phyloP scores from a whole-genome alignment of 2,113 vertebrate genomes.

The Strigops habroptila region DNA sequence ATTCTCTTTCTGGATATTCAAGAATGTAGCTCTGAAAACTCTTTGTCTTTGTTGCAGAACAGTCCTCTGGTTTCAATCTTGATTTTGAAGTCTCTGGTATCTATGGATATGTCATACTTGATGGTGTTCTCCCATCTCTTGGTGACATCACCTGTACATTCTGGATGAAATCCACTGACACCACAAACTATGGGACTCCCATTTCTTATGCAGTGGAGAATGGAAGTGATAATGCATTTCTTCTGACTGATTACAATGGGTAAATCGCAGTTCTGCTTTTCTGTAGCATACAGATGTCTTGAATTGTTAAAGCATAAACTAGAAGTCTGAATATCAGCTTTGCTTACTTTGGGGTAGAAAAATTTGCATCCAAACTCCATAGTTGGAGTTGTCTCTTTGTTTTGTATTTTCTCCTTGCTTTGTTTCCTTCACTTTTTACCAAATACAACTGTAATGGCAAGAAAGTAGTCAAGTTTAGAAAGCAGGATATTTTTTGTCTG shows the following conservation, averaged over 20 bases:
- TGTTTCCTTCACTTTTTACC: background rate
- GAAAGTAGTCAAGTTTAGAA: background rate
- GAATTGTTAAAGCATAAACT: background rate
- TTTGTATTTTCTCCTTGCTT: background rate
- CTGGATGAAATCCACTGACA: constrained; percentile 95
- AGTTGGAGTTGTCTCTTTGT: background rate
- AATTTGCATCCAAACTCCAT: background rate
- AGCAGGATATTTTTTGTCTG: background rate
- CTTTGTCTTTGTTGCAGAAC: constrained; percentile 78
- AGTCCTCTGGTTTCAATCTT: constrained; percentile 92
- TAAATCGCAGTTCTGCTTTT: constrained; percentile 61
- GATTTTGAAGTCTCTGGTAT: constrained; percentile 97
- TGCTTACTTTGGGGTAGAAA: background rate
- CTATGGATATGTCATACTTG: constrained; percentile 91
- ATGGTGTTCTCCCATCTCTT: constrained; percentile 86
- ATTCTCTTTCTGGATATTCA: background rate
- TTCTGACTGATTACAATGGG: constrained; percentile 98
- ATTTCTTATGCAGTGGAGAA: constrained; percentile 93
- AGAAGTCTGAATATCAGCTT: background rate
- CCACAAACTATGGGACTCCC: constrained; percentile 91
- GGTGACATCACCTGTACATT: constrained; percentile 89
- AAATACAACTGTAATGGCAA: background rate
- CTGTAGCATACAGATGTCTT: background rate
- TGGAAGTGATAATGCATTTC: constrained; percentile 92
- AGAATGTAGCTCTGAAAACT: background rate